Base-by-base conservation (phyloP, 1,140 invertebrate genomes). In the Vanessa atalanta region DNA sequence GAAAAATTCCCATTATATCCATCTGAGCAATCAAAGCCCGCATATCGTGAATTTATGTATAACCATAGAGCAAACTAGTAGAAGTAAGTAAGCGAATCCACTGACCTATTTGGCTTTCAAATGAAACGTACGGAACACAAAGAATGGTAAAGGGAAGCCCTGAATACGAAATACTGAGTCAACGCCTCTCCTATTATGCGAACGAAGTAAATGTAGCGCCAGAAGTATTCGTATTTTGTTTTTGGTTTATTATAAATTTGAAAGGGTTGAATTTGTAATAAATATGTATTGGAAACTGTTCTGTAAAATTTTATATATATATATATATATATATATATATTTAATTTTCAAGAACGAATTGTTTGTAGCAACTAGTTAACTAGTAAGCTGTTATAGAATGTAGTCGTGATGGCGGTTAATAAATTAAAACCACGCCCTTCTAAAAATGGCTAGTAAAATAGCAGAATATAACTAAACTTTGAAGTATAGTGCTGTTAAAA, bases 51-150 rank as follows among this genome's bases (percentile, higher is more conserved):
- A 73, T 73, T 74, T 74, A 70, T 75, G 61, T 23, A 66, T 73
- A 76, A 69, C 75, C 76, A 76, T 66, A 72, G 75, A 79, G 77
- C 70, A 81, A 81, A 81, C 77, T 72, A 76, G 72, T 76, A 76
- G 78, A 83, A 82, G 72, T 77, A 83, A 83, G 79, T 78, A 68
- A 61, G 76, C 74, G 76, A 78, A 83, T 82, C 80, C 79, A 77
- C 79, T 87, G 86, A 89, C 86, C 88, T 83, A 89, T 88, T 88
- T 89, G 83, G 85, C 83, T 88, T 87, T 87, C 81, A 86, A 88
- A 88, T 85, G 83, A 86, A 87, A 87, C 85, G 82, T 79, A 87
- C 82, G 80, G 77, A 84, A 81, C 83, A 86, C 83, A 86, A 88
- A 89, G 85, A 84, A 85, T 83, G 76, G 81, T 78, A 82, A 86